These are phyloP conservation scores for Schmidtea mediterranea DNA, from an alignment of 1,140 invertebrate species.

Conservation along the genomic window DNA sequence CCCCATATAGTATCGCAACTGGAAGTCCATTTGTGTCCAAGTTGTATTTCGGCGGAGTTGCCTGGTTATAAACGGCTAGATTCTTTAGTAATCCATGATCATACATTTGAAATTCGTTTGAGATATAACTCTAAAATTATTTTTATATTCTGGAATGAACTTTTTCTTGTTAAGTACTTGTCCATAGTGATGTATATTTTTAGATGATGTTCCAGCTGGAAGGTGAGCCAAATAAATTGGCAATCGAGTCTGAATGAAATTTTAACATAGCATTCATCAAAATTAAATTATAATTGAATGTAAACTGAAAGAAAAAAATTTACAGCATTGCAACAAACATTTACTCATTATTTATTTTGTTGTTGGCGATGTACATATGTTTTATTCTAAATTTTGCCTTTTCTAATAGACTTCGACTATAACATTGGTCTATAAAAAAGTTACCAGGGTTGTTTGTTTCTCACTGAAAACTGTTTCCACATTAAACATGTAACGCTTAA, in stretches of 20 bases:
- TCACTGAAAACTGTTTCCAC: too few species aligned
- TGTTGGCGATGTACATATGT: too few species aligned
- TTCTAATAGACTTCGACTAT: too few species aligned
- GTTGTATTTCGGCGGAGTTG: conserved; percentile 38
- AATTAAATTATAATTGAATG: too few species aligned
- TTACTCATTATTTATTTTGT: too few species aligned
- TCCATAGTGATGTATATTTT: conserved; percentile 39
- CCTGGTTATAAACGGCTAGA: conserved; percentile 30
- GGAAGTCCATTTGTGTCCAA: conserved; percentile 35
- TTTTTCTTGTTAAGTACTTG: conserved; percentile 19
- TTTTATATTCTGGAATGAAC: not conserved
- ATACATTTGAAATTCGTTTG: conserved; percentile 28
- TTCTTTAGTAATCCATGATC: conserved; percentile 38
- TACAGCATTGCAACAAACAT: too few species aligned
- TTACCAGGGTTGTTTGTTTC: too few species aligned
- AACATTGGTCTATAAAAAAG: too few species aligned
- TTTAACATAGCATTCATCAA: too few species aligned
- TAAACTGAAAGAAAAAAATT: too few species aligned
- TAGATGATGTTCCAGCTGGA: conserved; percentile 50
- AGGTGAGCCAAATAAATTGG: conserved; percentile 44
- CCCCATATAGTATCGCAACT: conserved; percentile 38
- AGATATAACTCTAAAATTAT: conserved; percentile 10
- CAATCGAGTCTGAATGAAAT: conserved; percentile 15
- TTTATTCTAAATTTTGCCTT: too few species aligned
- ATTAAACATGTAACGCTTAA: too few species aligned